These are phyloP conservation scores for Laterallus jamaicensis DNA, from an alignment of 2,113 vertebrate genomes.

Conservation along the genomic window DNA sequence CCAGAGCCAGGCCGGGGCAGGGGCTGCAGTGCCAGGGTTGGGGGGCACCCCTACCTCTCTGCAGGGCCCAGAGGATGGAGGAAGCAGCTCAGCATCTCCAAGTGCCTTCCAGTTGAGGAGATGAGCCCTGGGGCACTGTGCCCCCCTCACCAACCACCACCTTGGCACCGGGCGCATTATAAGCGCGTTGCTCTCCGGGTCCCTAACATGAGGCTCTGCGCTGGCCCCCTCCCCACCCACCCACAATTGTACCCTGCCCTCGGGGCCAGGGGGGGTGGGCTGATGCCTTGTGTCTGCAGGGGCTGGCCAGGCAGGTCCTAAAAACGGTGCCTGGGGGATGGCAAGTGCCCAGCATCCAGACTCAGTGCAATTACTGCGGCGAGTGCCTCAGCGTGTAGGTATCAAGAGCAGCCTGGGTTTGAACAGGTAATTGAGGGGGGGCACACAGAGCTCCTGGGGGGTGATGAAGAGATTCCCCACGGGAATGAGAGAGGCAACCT, in stretches of 20 bases:
- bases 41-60: neutral
- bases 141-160: neutral
- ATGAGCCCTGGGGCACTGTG: too few relatives aligned
- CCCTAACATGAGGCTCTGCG: accelerated
- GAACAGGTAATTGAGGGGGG: neutral
- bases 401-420: neutral
- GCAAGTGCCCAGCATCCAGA: neutral
- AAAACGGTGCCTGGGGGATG: neutral
- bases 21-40: neutral
- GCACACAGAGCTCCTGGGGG: too few relatives aligned
- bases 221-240: neutral
- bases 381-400: accelerated
- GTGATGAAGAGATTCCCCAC: neutral
- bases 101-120: too few relatives aligned
- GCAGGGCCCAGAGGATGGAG: accelerated
- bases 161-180: neutral
- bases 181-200: accelerated
- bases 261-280: accelerated
- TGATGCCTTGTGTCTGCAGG: accelerated
- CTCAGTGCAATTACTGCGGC: neutral
- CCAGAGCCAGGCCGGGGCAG: too few relatives aligned
- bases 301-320: neutral
- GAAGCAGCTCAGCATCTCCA: neutral
- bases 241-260: neutral
- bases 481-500: neutral